A percentile compares a stretch with the other conserved stretches of the same genome.
These are phyloP conservation scores for Mimas tiliae DNA, from an alignment of 2,888 invertebrate species.

Conservation along the genomic window DNA sequence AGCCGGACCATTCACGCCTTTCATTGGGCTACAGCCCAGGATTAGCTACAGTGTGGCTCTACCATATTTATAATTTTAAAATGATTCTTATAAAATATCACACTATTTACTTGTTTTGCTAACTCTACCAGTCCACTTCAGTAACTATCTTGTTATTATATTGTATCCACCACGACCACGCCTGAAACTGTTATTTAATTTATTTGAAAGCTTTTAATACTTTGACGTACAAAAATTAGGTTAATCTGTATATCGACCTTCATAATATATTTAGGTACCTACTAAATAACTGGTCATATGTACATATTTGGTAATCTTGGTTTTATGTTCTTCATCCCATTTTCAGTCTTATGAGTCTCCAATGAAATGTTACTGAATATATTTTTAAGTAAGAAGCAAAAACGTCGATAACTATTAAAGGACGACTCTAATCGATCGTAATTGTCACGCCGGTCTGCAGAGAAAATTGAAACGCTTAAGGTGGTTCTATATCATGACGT, in stretches of 20 bases:
- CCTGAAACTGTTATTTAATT: slow-evolving; percentile 70
- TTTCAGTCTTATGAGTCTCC: no score
- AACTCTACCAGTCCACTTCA: slow-evolving; percentile 45
- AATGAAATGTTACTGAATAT: no score
- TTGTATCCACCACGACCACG: slow-evolving; percentile 50
- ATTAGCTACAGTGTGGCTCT: no score
- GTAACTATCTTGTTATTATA: slow-evolving; percentile 42
- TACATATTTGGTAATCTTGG: neutral
- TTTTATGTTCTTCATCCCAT: neutral
- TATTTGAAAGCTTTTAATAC: slow-evolving; percentile 77
- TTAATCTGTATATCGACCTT: slow-evolving; percentile 54
- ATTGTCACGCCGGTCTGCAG: no score
- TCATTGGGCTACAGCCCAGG: no score
- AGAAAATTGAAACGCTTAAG: no score
- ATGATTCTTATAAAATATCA: neutral
- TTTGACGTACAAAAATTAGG: slow-evolving; percentile 57
- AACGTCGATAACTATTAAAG: no score
- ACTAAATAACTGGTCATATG: slow-evolving; percentile 6
- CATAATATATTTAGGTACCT: slow-evolving; percentile 6
- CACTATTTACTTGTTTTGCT: slow-evolving; percentile 32
- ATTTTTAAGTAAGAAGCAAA: no score
- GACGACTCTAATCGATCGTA: no score
- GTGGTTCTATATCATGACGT: no score
- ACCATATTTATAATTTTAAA: no score
- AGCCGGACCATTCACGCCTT: no score